Conservation (phyloP, 1,140 invertebrate species). For the Aphaenogaster rudis region DNA sequence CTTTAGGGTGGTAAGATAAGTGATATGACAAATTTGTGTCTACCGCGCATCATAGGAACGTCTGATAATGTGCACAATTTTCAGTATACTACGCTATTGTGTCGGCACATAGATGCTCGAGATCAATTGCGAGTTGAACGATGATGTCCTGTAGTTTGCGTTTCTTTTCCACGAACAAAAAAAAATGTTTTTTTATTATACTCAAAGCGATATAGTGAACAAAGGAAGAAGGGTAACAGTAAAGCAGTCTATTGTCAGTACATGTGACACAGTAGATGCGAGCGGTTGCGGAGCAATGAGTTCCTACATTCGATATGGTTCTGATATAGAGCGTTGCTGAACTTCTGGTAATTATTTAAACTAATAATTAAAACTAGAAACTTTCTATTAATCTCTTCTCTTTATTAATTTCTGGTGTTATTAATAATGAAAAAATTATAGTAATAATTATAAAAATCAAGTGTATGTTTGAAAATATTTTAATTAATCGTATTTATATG, state of each 20-base stretch:
- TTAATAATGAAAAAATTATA: background rate
- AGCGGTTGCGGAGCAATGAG: background rate
- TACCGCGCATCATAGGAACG: background rate
- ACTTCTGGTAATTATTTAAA: background rate
- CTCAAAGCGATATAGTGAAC: background rate
- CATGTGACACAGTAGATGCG: background rate
- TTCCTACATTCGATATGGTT: background rate
- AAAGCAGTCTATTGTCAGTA: background rate
- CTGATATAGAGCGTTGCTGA: background rate
- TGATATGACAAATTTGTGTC: slow-evolving; percentile 27
- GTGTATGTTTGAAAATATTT: background rate
- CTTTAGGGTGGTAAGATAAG: slow-evolving; percentile 55
- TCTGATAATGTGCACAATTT: slow-evolving; percentile 15
- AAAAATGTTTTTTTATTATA: background rate
- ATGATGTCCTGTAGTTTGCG: background rate
- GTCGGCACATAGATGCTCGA: background rate
- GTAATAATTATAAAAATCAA: background rate
- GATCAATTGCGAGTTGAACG: slow-evolving; percentile 6
- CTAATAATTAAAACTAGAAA: background rate
- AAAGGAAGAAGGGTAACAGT: background rate
- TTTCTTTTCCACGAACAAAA: slow-evolving; percentile 1
- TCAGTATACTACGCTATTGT: background rate
- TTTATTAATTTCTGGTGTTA: background rate
- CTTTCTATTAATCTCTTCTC: background rate
- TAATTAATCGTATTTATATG: slow-evolving; percentile 26